Percentiles rank a stretch among this genome's conserved stretches.
Conservation (phyloP, 2,888 invertebrate genomes). For the Rhopalosiphum nymphaeae region DNA sequence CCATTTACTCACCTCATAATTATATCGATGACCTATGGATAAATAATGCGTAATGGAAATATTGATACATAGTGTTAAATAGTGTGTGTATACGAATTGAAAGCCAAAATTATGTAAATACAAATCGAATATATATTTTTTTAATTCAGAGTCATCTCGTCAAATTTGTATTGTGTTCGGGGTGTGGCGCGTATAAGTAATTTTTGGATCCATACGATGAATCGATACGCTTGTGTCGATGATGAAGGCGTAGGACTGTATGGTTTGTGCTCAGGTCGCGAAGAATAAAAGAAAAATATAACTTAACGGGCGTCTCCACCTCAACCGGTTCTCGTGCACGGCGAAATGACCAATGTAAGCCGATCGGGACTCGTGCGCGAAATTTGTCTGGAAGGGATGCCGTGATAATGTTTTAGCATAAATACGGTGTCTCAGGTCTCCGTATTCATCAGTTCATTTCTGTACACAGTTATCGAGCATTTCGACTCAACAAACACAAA, state of each 20-base stretch:
- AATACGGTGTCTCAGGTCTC: conserved; percentile 28
- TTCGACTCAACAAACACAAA: not conserved
- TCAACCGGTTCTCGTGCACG: conserved; percentile 44
- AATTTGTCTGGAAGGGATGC: conserved; percentile 52
- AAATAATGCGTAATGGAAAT: not conserved
- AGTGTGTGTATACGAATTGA: not conserved
- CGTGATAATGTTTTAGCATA: conserved; percentile 8
- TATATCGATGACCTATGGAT: not conserved
- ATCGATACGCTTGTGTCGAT: not conserved
- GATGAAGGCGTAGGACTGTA: conserved; percentile 22
- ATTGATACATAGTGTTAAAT: not conserved
- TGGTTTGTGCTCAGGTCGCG: no score
- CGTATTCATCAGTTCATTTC: conserved; percentile 26
- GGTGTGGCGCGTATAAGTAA: conserved; percentile 15
- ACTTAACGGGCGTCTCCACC: conserved; percentile 5
- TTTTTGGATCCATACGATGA: not conserved
- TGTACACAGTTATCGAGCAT: not conserved
- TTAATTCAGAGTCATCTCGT: not conserved
- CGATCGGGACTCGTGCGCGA: not conserved
- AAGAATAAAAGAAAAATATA: not conserved
- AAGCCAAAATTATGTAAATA: not conserved
- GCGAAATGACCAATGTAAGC: not conserved
- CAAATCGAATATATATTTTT: not conserved
- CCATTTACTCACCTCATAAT: not conserved
- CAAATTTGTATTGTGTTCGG: not conserved